Base-by-base conservation (phyloP, 2,113 vertebrate species). In the Takifugu flavidus region DNA sequence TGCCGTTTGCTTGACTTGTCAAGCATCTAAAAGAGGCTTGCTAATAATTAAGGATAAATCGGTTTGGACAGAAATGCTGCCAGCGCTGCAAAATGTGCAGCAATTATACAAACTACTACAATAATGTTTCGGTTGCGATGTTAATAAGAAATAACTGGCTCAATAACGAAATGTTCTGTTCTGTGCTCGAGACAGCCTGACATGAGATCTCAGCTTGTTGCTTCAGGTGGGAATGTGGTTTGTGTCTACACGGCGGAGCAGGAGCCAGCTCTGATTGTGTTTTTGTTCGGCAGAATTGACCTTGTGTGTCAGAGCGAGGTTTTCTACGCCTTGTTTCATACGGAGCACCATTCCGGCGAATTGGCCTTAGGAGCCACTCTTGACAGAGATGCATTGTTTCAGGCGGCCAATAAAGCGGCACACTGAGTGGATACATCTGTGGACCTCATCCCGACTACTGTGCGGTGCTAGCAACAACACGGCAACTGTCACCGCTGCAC, bases 401-500 rank as follows among this genome's bases (percentile, higher is more conserved):
- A 70, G 78, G 75, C 71, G 79, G 81, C 85, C 83, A 86, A 86
- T 89, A 90, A 89, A 87, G 74, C 78, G 79, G 71, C 63, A 82
- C 83, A 74, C 62, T 88, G 87, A 91, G 88, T 89, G 85, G 84
- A 81, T 85, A 88, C 86, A 88, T 89, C 83, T 90, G 87, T 86
- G 89, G 89, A 88, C 84, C 86, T 91, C 86, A 88, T 91, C 87
- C 86, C 79, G 79, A 84, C 89, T 85, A 88, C 82, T 84, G 89
- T 84, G 86, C 55, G 76, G 70, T 75, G 75, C 82, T 84, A 86
- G 65, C 82, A 79, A 86, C 80, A 89, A 78, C 72, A 0, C 65
- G 80, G 87, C 88, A 87, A 89, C 90, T 91, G 90, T 89, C 88
- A 88, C 85, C 77, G 60, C 78, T 89, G 85, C 91, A 94, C 93